Base-by-base conservation (phyloP, 2,888 invertebrate genomes). In the Ommatoiulus sabulosus region DNA sequence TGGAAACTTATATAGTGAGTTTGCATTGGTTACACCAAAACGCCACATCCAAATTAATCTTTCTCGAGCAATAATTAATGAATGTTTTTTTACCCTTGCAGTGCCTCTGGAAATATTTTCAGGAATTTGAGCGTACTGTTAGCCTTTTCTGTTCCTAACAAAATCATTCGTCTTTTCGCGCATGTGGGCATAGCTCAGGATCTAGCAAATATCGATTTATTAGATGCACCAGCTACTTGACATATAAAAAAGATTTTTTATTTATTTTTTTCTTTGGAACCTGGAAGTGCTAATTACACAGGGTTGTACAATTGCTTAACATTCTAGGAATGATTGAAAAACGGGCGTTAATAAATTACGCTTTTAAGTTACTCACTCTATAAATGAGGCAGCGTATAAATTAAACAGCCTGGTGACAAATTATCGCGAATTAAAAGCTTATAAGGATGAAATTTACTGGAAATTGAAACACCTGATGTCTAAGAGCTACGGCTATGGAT, bases 401-500 rank as follows among this genome's bases (percentile, higher is more conserved):
- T 72, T 72, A 72, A 72, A 24, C 72, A 72, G 72, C 72, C 72
- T 20, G 72, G 72, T 72, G 72, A 72, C 72, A 72, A 72, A 72
- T 72, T 72, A 72, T 72, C 20, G 72, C 72, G 72, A 72, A 72
- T 72, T 72, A 72, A 72, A 72, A 72, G 72, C 72, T 72, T 72
- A 72, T 72, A 20, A 72, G 72, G 72, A 72, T 20, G 72, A 72
- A 72, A 72, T 72, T 72, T 72, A 72, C 72, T 72, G 72, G 72
- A 72, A 72, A 72, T 72, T 72, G 72, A 72, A 72, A 72, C 72
- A 72, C 72, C 72, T 72, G 72, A 72, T 72, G 72, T 72, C 72
- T 72, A 24, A 20, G 72, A 72, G 72, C 72, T 72, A 2, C 7
- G 20, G 3, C 72, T 72, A 24, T 20, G 72, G 20, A 72, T 72